These are phyloP conservation scores for Enteromius afrohamiltoni DNA, from an alignment of 2,797 vertebrate species.

Conservation along the genomic window DNA sequence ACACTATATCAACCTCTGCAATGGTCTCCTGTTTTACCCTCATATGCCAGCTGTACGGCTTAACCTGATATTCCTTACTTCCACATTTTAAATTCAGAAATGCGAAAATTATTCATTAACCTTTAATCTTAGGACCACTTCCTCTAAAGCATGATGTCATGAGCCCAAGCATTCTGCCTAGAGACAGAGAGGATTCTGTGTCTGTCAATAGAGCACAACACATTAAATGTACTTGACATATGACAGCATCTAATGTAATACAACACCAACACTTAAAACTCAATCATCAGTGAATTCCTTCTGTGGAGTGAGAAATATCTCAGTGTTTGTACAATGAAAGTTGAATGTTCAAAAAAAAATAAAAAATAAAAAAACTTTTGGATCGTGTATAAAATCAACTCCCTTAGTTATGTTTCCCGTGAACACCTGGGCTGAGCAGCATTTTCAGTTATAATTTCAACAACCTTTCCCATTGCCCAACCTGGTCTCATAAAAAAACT, in stretches of 20 bases:
- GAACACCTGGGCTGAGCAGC: neutral
- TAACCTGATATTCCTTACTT: neutral
- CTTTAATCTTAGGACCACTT: constrained; percentile 29
- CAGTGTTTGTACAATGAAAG: neutral
- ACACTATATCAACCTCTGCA: neutral
- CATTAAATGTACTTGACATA: neutral
- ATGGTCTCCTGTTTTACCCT: neutral
- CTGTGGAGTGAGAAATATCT: neutral
- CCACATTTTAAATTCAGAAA: neutral
- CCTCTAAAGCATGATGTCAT: constrained; percentile 33
- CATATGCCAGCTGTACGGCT: neutral
- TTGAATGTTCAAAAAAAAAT: neutral
- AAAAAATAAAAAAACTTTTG: no score
- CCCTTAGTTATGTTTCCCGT: neutral
- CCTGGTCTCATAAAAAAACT: no score
- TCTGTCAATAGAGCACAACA: neutral
- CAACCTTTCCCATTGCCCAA: neutral
- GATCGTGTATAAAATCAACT: neutral
- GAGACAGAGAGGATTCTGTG: neutral
- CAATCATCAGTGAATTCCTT: neutral
- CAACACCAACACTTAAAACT: neutral
- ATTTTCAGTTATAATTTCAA: neutral
- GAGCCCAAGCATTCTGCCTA: constrained; percentile 13
- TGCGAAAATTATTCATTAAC: neutral
- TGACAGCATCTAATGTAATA: neutral